phyloP scores from a whole-genome alignment of 2,888 invertebrate species.

The Branchipolynoe longqiensis region DNA sequence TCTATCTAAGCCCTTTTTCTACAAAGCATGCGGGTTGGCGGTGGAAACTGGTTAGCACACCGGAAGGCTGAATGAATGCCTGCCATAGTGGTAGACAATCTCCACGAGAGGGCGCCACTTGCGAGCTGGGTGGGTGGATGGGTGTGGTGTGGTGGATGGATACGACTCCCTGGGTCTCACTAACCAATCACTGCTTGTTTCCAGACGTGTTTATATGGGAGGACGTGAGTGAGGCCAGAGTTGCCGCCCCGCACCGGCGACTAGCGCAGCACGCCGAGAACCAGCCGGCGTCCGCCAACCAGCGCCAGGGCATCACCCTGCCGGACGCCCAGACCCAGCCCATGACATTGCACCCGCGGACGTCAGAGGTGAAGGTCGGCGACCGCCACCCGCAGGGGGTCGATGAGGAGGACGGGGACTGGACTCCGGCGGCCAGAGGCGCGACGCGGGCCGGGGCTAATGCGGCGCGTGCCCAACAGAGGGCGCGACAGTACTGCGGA shows the following conservation, averaged over 20 bases:
- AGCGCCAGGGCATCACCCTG: not conserved
- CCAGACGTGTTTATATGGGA: conserved; percentile 45
- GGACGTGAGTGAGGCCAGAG: conserved; percentile 10
- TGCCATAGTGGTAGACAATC: too few relatives aligned
- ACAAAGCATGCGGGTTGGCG: too few relatives aligned
- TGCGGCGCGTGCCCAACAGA: not conserved
- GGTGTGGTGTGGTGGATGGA: too few relatives aligned
- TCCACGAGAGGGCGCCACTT: too few relatives aligned
- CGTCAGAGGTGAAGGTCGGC: conserved; percentile 37
- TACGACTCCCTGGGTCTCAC: too few relatives aligned
- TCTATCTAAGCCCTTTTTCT: too few relatives aligned
- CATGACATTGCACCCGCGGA: not conserved
- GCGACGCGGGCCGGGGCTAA: not conserved
- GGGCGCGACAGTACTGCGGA: conserved; percentile 33
- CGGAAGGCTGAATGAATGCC: too few relatives aligned
- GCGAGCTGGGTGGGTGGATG: too few relatives aligned
- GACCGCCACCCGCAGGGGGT: conserved; percentile 31
- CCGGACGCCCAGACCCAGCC: conserved; percentile 11
- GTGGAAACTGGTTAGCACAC: too few relatives aligned
- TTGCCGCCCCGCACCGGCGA: conserved; percentile 30
- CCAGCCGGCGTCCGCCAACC: not conserved
- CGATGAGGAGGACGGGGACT: not conserved
- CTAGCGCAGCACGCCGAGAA: not conserved
- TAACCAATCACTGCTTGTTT: too few relatives aligned
- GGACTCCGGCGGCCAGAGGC: not conserved